Percentiles rank a stretch among this genome's conserved stretches.
These are phyloP conservation scores for Rhinogobio ventralis DNA, from an alignment of 2,797 vertebrate genomes.

Conservation along the genomic window DNA sequence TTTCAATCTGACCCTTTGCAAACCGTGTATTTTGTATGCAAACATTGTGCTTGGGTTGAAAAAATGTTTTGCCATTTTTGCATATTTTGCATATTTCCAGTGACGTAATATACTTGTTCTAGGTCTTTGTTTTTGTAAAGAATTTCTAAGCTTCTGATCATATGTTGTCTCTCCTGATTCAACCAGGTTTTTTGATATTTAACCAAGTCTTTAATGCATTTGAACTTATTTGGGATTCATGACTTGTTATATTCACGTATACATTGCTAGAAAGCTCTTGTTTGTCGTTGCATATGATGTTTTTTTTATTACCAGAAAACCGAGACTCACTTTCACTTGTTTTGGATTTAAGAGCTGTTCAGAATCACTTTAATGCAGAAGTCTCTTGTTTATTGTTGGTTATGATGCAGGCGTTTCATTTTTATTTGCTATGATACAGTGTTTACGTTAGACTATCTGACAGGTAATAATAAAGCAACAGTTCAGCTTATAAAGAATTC, in stretches of 20 bases:
- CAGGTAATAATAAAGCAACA: background rate
- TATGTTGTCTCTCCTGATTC: background rate
- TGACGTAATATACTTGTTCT: background rate
- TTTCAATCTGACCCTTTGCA: background rate
- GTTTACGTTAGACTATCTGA: background rate
- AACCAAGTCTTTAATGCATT: background rate
- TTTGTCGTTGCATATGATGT: background rate
- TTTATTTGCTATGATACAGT: background rate
- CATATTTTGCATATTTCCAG: background rate
- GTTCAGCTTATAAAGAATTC: conserved; percentile 6
- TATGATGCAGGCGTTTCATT: background rate
- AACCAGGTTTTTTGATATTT: background rate
- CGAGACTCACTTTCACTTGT: background rate
- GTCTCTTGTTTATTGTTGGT: background rate
- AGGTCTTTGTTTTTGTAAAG: background rate
- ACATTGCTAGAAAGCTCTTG: background rate
- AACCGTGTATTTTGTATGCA: background rate
- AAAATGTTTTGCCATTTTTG: background rate
- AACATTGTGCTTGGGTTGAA: background rate
- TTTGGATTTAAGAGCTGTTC: background rate
- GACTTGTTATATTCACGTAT: background rate
- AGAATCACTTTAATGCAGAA: background rate
- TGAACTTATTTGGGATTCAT: background rate
- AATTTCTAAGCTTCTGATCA: background rate
- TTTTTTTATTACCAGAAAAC: background rate